A percentile compares a stretch with the other conserved stretches of the same genome.
These are phyloP conservation scores for Dallia pectoralis DNA, from an alignment of 2,797 vertebrate genomes.

Conservation along the genomic window DNA sequence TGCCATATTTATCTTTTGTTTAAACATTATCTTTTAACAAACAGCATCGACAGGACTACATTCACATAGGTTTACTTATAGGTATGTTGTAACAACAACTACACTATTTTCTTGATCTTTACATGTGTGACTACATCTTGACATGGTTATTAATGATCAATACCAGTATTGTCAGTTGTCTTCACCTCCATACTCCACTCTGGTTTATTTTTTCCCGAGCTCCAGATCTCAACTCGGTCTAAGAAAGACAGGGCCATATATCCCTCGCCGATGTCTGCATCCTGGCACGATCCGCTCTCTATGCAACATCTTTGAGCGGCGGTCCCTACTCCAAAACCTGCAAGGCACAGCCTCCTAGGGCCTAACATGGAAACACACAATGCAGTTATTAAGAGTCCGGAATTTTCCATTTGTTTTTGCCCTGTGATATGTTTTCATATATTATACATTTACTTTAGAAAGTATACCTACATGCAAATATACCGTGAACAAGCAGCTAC, in stretches of 20 bases:
- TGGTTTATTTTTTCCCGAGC: conserved; percentile 48
- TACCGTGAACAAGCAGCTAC: too few relatives aligned
- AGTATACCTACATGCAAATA: too few relatives aligned
- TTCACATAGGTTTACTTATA: too few relatives aligned
- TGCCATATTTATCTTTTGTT: too few relatives aligned
- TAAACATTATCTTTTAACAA: too few relatives aligned
- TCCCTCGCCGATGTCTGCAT: conserved; percentile 75
- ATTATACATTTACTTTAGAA: too few relatives aligned
- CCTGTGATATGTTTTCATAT: too few relatives aligned
- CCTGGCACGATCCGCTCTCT: conserved; percentile 66
- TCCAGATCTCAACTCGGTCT: conserved; percentile 72
- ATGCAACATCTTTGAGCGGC: conserved; percentile 11
- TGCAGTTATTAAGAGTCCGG: too few relatives aligned
- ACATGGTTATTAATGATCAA: neutral
- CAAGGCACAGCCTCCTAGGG: conserved; percentile 62
- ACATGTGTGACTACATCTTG: neutral
- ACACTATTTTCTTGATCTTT: neutral
- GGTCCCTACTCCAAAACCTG: conserved; percentile 59
- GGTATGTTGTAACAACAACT: too few relatives aligned
- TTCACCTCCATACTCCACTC: conserved; percentile 62
- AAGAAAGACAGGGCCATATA: conserved; percentile 69
- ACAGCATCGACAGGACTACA: too few relatives aligned
- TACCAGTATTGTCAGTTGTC: conserved; percentile 39
- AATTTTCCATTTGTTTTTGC: too few relatives aligned
- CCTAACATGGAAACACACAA: neutral